phyloP scores from a whole-genome alignment of 37 sponge, comb jelly and placozoan genomes.

The Aphrocallistes beatrix region DNA sequence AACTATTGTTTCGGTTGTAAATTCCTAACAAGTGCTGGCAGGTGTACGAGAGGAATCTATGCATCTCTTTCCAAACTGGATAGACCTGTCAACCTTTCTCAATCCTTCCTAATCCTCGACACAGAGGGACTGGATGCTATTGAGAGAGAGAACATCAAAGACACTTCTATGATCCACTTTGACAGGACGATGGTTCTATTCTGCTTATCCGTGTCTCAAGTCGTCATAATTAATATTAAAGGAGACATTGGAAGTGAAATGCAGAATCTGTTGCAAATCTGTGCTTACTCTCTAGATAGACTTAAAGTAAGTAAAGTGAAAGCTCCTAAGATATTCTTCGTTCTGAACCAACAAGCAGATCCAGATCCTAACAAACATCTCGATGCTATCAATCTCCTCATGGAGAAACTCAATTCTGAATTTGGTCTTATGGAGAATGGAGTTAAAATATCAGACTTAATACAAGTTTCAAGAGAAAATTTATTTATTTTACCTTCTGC shows the following conservation, averaged over 20 bases:
- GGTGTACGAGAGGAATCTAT: neutral
- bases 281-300: neutral
- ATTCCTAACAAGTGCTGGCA: neutral
- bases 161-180: neutral
- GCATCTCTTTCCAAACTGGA: neutral
- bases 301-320: neutral
- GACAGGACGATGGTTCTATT: conserved; percentile 7
- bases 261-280: neutral
- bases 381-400: neutral
- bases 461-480: neutral
- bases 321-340: conserved; percentile 12
- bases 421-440: neutral
- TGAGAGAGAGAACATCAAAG: neutral
- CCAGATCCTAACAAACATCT: neutral
- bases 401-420: neutral
- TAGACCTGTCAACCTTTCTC: neutral
- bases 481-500: neutral
- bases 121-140: neutral
- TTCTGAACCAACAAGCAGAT: neutral
- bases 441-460: neutral
- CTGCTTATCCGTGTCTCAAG: neutral
- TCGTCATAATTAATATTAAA: neutral
- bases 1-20: neutral
- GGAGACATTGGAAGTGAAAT: neutral
- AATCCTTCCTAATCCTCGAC: neutral